Evolutionary conservation across 1,140 invertebrate genomes (phyloP).

Genomic region (Sweltsa coloradensis): DNA sequence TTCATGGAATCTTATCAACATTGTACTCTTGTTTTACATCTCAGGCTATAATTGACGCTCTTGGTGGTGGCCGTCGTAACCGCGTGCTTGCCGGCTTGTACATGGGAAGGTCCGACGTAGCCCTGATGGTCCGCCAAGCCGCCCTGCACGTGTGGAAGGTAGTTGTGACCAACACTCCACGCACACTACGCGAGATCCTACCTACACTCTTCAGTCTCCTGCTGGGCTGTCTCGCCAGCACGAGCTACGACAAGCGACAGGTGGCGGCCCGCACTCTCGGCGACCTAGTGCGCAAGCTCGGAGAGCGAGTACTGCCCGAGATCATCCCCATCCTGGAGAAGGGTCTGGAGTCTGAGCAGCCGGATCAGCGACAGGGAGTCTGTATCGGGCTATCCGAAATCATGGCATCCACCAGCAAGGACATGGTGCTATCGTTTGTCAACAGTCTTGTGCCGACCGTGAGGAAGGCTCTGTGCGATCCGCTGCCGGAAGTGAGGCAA

Average conservation of each 20-base stretch:
- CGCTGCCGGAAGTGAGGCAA: constrained; percentile 79
- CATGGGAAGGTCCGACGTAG: constrained; percentile 95
- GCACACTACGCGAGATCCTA: constrained; percentile 92
- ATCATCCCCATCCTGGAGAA: constrained; percentile 95
- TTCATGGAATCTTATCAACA: too few relatives aligned
- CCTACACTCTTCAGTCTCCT: constrained; percentile 87
- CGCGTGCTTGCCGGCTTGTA: constrained; percentile 90
- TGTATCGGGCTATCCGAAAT: constrained; percentile 98
- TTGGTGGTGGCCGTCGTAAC: constrained; percentile 83
- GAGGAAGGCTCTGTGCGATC: constrained; percentile 82
- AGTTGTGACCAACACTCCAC: constrained; percentile 91
- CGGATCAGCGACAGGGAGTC: constrained; percentile 93
- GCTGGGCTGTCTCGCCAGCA: constrained; percentile 85
- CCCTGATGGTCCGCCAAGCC: constrained; percentile 91
- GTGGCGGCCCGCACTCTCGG: constrained; percentile 92
- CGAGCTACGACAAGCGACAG: constrained; percentile 91
- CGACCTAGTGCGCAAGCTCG: constrained; percentile 93
- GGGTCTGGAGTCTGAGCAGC: constrained; percentile 77
- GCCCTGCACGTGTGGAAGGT: constrained; percentile 96
- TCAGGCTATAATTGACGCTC: constrained; percentile 75
- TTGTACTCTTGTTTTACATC: constrained; percentile 23
- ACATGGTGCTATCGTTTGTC: constrained; percentile 88
- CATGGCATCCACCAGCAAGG: constrained; percentile 88
- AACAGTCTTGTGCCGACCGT: constrained; percentile 97
- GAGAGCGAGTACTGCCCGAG: constrained; percentile 93